Evolutionary conservation across 1,140 invertebrate genomes (phyloP), one percentile per base, ranked within the genome.

Genomic region (Diorhabda sublineata): DNA sequence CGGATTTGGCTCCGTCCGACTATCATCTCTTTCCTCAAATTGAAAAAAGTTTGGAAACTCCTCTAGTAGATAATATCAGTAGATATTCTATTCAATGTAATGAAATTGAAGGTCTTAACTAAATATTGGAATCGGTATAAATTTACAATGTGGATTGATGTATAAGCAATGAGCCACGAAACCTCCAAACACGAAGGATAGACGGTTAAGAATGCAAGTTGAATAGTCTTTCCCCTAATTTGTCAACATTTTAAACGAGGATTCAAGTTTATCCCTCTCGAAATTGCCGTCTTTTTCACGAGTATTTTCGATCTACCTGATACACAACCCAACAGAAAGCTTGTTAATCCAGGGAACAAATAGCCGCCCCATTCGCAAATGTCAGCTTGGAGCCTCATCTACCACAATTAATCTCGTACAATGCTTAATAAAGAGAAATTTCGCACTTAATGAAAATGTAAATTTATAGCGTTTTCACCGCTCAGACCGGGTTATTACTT

Each of bases 381-480:
- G 63, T 57, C 63, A 64, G 52, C 45, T 9, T 41, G 52, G 26
- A n/a, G 26, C 52, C 52, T 57, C 63, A 64, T 64, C 52, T 64
- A 64, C 45, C 63, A 52, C 45, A 64, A 64, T 64, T 64, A 64
- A 64, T 64, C 63, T 64, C 26, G 45, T 56, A 41, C 63, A 43
- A 64, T 64, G 63, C 63, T 64, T 64, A 64, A 64, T 64, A 64
- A 64, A 64, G 63, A 64, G 63, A 64, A 64, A 64, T 64, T 64
- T 64, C 63, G 63, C 26, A 57, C 63, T 57, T 64, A 64, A 64
- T 64, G 63, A 64, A 64, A 64, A 64, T 64, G 63, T 64, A 64
- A 64, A 64, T 64, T 64, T 64, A 64, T 64, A 56, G 63, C 63
- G 63, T 64, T 64, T 52, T 64, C 63, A 64, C 63, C 45, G 63